Evolutionary conservation across 1,140 invertebrate genomes (phyloP), one percentile per base, ranked within the genome.

Genomic region (Teleopsis dalmanni): DNA sequence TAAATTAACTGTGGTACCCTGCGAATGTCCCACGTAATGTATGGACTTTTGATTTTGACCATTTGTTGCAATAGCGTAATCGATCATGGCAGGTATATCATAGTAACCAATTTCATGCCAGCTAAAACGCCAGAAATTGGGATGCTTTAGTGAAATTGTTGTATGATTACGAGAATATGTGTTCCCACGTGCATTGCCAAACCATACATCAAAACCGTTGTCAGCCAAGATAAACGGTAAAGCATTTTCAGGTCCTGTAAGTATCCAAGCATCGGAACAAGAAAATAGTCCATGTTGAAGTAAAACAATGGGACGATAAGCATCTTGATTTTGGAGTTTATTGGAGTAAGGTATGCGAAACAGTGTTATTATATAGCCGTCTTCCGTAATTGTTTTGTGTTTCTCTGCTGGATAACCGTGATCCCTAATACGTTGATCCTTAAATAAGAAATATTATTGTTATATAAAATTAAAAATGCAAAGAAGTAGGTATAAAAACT

Each of bases 221-320:
- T 88, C 83, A 2, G 80, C 81, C 43, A 87, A 62, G 18, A 77
- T 65, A 52, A 78, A 81, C 4, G 71, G 77, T 76, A 59, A 3
- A 69, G 61, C 34, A 60, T 81, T 79, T n/a, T 73, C 57, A 46
- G 14, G 84, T 11, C 3, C 88, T 77, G 65, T 88, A 84, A 53
- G 78, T 82, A 10, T 83, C 3, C 73, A 75, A 57, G 85, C 81
- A 3, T 80, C 77, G 1, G 82, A 83, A 14, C 78, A 79, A 0
- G 74, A 78, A 1, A 86, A 54, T 10, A 89, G 58, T 3, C 86
- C 87, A 62, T 89, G 87, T 43, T 84, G 58, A 3, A 79, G 55
- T 51, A 71, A 75, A 11, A 60, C 70, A 9, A 45, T 44, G 16
- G 48, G 42, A 34, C 46, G 46, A 7, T 19, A 10, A n/a, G 10